Percentiles rank a stretch among this genome's conserved stretches.
Evolutionary conservation across 2,888 invertebrate species (phyloP).

Genomic region (Tenthredo amoena): DNA sequence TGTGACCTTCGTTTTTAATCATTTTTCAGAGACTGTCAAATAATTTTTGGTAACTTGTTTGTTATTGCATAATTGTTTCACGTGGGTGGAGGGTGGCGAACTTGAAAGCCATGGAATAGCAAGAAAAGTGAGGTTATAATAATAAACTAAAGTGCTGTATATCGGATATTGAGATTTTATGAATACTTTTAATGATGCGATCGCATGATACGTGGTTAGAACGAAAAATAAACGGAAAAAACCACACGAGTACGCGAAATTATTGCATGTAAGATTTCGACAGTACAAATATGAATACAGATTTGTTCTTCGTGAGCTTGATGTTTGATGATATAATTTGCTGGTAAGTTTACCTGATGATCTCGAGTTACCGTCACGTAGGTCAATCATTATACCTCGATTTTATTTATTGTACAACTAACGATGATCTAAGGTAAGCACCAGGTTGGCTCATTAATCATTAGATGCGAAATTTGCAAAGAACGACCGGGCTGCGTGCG

Average conservation of each 20-base stretch:
- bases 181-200: background rate
- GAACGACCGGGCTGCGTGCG: constrained; percentile 42
- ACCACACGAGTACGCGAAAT: background rate
- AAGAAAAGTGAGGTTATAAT: constrained; percentile 39
- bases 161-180: background rate
- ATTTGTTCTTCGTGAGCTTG: background rate
- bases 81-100: constrained; percentile 15
- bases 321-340: background rate
- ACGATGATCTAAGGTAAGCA: background rate
- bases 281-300: background rate
- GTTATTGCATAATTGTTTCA: constrained; percentile 50
- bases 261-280: background rate
- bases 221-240: background rate
- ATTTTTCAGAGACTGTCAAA: constrained; percentile 34
- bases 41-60: constrained; percentile 18
- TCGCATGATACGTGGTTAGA: background rate
- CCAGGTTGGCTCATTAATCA: constrained; percentile 24
- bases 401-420: constrained; percentile 10
- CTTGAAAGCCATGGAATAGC: constrained; percentile 1
- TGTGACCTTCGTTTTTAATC: background rate
- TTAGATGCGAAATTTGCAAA: constrained; percentile 52
- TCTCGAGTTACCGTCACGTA: constrained; percentile 64
- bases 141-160: background rate
- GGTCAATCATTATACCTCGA: constrained; percentile 69
- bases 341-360: constrained; percentile 61